These are phyloP conservation scores for Hipposideros armiger DNA, from an alignment of 2,113 vertebrate genomes.

Conservation along the genomic window DNA sequence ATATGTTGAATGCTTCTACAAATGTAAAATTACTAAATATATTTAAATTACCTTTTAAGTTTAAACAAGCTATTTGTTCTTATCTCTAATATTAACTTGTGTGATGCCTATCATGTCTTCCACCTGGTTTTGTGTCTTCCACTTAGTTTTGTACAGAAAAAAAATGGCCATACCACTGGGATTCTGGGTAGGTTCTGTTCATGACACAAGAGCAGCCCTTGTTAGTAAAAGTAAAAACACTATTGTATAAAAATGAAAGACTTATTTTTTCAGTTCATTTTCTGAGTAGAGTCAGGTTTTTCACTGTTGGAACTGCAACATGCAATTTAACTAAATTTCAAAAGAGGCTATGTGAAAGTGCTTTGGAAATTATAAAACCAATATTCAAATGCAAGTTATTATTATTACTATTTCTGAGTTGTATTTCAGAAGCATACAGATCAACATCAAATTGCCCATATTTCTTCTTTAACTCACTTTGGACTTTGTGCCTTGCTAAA, in stretches of 20 bases:
- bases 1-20: constrained; percentile 11
- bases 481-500: constrained; percentile 3
- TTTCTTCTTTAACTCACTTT: constrained; percentile 26
- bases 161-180: not conserved
- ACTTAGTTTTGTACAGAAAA: not conserved
- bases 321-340: constrained; percentile 24
- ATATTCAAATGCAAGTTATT: constrained; percentile 32
- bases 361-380: constrained; percentile 49
- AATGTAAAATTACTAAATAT: constrained; percentile 3
- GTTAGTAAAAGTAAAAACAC: constrained; percentile 33
- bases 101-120: not conserved
- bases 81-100: constrained; percentile 37
- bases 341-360: not conserved
- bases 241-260: constrained; percentile 13
- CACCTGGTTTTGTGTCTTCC: constrained; percentile 9
- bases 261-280: not conserved
- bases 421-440: not conserved
- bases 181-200: not conserved
- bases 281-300: constrained; percentile 14
- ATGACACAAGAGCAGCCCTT: not conserved
- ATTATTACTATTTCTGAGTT: not conserved
- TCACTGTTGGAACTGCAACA: not conserved
- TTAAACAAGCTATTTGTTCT: constrained; percentile 15
- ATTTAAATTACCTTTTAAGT: constrained; percentile 30
- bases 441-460: not conserved